Evolutionary conservation across 2,888 invertebrate genomes (phyloP).

Genomic region (Hirtodrosophila trivittata): DNA sequence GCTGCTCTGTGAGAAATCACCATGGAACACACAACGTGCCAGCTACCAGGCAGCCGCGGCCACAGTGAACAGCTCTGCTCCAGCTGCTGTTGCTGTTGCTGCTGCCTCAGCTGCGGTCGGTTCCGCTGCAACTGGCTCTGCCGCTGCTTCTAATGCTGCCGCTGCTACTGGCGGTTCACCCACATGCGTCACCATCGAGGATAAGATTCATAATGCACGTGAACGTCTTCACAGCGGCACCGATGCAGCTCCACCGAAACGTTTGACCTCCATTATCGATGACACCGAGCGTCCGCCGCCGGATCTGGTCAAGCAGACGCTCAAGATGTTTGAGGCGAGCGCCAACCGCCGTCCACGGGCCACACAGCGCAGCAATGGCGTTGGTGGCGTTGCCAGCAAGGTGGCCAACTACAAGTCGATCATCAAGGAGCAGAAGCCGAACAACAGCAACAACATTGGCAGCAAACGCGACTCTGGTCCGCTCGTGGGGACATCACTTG

Average conservation of each 20-base stretch:
- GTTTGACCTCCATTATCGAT: conserved; percentile 87
- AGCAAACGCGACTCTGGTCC: neutral
- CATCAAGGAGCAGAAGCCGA: conserved; percentile 85
- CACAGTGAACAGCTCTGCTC: neutral
- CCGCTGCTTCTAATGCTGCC: neutral
- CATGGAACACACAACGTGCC: conserved; percentile 78
- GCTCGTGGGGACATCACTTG: neutral
- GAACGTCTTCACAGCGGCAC: conserved; percentile 84
- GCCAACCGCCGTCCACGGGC: conserved; percentile 85
- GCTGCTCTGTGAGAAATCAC: conserved; percentile 87
- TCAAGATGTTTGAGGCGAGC: conserved; percentile 91
- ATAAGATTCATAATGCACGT: conserved; percentile 83
- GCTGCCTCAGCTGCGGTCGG: neutral
- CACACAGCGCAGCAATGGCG: conserved; percentile 82
- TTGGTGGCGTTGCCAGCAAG: conserved; percentile 87
- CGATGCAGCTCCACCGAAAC: conserved; percentile 84
- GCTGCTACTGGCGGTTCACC: conserved; percentile 10
- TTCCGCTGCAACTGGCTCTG: neutral
- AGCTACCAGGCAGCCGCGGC: conserved; percentile 31
- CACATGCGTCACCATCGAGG: conserved; percentile 82
- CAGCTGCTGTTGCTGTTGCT: neutral
- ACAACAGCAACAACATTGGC: neutral
- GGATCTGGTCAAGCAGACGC: conserved; percentile 93
- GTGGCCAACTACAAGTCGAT: conserved; percentile 87
- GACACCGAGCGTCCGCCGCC: conserved; percentile 93